Conservation (phyloP, 2,888 invertebrate species). For the Netelia inedita region DNA sequence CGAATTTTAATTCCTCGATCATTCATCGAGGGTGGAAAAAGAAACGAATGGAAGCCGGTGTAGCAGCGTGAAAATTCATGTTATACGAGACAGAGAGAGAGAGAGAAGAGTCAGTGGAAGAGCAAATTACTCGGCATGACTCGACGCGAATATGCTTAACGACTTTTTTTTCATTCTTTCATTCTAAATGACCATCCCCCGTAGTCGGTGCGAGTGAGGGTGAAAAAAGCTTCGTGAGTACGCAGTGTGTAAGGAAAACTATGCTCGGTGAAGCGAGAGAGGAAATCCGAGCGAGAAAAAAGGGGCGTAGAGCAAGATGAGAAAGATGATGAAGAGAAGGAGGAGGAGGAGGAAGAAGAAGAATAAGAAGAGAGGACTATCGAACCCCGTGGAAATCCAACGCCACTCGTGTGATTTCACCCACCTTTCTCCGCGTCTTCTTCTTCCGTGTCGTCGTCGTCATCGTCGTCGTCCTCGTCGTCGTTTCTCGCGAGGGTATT, state of each 20-base stretch:
- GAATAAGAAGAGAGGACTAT: conserved; percentile 41
- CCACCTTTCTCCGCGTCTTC: conserved; percentile 58
- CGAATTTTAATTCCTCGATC: conserved; percentile 55
- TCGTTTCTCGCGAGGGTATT: conserved; percentile 76
- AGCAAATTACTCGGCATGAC: conserved; percentile 69
- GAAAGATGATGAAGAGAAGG: conserved; percentile 29
- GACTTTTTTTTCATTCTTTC: conserved; percentile 61
- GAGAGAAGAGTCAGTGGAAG: conserved; percentile 72
- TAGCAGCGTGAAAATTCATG: conserved; percentile 49
- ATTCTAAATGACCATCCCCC: conserved; percentile 65
- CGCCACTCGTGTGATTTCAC: conserved; percentile 49
- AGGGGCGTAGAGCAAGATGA: conserved; percentile 9
- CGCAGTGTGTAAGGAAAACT: conserved; percentile 43
- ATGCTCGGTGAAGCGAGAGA: conserved; percentile 37
- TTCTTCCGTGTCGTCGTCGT: conserved; percentile 42
- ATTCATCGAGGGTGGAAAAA: conserved; percentile 39
- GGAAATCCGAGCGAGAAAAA: conserved; percentile 24
- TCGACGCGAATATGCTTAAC: conserved; percentile 63
- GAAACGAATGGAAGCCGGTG: conserved; percentile 3
- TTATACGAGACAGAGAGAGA: conserved; percentile 25
- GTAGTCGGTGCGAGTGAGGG: conserved; percentile 49
- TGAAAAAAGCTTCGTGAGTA: conserved; percentile 19
- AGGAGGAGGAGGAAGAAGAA: conserved; percentile 10
- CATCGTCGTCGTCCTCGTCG: conserved; percentile 51
- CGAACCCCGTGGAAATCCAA: conserved; percentile 64